These are phyloP conservation scores for Actinemys pallida DNA, from an alignment of 2,113 vertebrate species.

Conservation along the genomic window DNA sequence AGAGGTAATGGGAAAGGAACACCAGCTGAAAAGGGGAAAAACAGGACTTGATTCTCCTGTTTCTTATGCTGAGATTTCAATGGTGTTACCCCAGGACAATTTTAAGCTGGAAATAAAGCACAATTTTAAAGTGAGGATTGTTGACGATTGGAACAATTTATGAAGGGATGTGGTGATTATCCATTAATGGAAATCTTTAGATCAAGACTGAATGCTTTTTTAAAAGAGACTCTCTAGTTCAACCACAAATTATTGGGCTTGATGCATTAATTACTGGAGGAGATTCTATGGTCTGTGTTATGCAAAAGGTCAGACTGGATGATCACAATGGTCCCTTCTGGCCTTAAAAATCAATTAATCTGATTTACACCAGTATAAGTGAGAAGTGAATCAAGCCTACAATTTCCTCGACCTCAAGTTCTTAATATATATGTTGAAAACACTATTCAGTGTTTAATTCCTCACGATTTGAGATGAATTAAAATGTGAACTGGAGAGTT, in stretches of 20 bases:
- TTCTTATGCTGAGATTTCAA: not conserved
- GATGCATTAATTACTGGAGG: fast-evolving
- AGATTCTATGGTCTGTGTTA: not conserved
- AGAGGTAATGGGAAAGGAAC: not conserved
- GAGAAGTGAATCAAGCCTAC: not conserved
- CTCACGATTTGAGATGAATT: not conserved
- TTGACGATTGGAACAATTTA: not conserved
- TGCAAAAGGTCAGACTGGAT: not conserved
- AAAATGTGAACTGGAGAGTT: not conserved
- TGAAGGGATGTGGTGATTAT: not conserved
- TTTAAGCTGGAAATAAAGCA: not conserved
- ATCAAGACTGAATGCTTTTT: not conserved
- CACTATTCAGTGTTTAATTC: not conserved
- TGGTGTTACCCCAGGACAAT: not conserved
- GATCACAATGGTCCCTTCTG: not conserved
- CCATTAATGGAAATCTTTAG: not conserved
- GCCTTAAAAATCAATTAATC: not conserved
- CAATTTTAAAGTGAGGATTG: not conserved
- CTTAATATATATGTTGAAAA: not conserved
- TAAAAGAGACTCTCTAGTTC: not conserved
- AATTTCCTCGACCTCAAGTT: not conserved
- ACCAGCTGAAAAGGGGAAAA: not conserved
- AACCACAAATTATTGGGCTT: not conserved
- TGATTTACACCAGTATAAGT: not conserved
- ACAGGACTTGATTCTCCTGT: not conserved